phyloP scores from a whole-genome alignment of 2,888 invertebrate genomes.

The Monochamus alternatus region DNA sequence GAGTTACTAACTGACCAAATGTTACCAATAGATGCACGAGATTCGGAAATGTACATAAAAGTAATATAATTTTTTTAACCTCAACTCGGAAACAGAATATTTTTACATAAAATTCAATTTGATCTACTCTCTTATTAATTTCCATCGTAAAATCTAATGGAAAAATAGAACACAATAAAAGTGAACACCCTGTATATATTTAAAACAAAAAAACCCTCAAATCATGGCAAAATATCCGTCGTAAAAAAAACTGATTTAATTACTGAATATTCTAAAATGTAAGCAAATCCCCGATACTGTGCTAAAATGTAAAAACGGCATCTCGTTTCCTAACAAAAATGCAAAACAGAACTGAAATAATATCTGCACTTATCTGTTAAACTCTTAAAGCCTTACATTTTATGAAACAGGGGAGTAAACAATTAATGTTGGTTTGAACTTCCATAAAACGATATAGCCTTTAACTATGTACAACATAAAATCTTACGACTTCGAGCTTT shows the following conservation, averaged over 20 bases:
- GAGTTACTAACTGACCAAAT: too few species aligned
- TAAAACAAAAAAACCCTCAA: too few species aligned
- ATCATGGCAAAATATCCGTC: too few species aligned
- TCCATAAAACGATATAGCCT: constrained; percentile 14
- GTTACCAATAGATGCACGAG: too few species aligned
- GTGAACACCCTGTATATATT: too few species aligned
- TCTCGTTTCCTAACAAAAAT: neutral
- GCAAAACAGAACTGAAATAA: neutral
- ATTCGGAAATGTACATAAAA: too few species aligned
- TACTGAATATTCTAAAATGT: neutral
- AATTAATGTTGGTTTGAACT: constrained; percentile 18
- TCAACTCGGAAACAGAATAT: too few species aligned
- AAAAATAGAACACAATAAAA: too few species aligned
- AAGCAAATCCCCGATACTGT: neutral
- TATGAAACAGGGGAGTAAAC: constrained; percentile 12
- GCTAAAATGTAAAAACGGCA: neutral
- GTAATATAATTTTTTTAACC: too few species aligned
- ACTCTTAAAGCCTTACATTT: constrained; percentile 25
- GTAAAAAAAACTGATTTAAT: neutral
- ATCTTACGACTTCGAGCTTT: constrained; percentile 16
- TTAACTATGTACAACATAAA: constrained; percentile 39
- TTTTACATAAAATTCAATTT: too few species aligned
- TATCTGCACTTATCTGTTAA: constrained; percentile 26
- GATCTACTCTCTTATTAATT: too few species aligned
- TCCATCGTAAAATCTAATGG: too few species aligned